These are phyloP conservation scores for Piscicola geometra DNA, from an alignment of 2,888 invertebrate species.

Conservation along the genomic window DNA sequence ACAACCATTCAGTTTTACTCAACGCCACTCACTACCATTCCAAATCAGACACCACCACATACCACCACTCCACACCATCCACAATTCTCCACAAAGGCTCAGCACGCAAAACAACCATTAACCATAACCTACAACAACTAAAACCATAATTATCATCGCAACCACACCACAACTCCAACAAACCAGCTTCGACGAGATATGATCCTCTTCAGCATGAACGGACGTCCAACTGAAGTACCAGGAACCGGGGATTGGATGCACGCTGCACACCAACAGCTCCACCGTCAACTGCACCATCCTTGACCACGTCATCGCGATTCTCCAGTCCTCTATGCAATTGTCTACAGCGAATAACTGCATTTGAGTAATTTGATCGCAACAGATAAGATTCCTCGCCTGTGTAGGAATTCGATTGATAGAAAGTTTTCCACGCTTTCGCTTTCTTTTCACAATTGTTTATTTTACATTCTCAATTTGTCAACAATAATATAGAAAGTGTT, in stretches of 20 bases:
- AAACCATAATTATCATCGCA: no score
- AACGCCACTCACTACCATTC: no score
- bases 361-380: not conserved
- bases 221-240: slow-evolving; percentile 59
- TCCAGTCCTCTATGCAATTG: slow-evolving; percentile 99
- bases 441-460: not conserved
- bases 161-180: slow-evolving; percentile 39
- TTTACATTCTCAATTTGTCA: not conserved
- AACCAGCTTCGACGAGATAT: slow-evolving; percentile 46
- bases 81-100: no score
- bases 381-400: not conserved
- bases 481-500: not conserved
- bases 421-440: not conserved
- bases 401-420: not conserved
- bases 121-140: no score
- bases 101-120: no score
- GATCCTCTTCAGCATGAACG: slow-evolving; percentile 44
- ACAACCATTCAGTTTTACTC: no score
- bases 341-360: slow-evolving; percentile 82
- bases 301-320: slow-evolving; percentile 99
- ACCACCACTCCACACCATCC: no score
- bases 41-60: no score
- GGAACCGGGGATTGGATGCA: slow-evolving; percentile 65
- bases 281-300: slow-evolving; percentile 65
- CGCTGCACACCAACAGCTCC: slow-evolving; percentile 81